Evolutionary conservation across 1,140 invertebrate genomes (phyloP).

Genomic region (Yoshiicerus persimilis): DNA sequence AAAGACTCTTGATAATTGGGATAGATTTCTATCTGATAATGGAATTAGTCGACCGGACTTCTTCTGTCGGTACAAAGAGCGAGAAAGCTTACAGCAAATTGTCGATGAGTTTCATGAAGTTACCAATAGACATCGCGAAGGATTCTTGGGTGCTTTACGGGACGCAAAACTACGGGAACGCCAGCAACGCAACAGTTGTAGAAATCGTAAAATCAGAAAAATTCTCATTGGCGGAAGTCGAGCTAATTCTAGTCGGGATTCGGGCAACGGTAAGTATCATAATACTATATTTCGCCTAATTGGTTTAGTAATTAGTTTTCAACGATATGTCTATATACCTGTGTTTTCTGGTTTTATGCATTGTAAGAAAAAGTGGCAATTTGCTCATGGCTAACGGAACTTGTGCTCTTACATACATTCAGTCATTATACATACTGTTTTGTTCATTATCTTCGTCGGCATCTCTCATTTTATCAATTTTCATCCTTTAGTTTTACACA

Average conservation of each 20-base stretch:
- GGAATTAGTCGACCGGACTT: conserved; percentile 36
- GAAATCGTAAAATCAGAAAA: neutral
- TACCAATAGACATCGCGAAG: conserved; percentile 26
- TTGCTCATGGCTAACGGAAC: neutral
- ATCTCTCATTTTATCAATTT: neutral
- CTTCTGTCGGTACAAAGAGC: conserved; percentile 39
- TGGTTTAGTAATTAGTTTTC: conserved; percentile 5
- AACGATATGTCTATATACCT: neutral
- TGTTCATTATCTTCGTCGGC: neutral
- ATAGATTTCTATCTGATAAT: conserved; percentile 29
- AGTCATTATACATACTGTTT: conserved; percentile 9
- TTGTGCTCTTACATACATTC: neutral
- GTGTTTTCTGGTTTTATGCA: neutral
- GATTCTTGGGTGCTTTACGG: conserved; percentile 12
- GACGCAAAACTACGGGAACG: neutral
- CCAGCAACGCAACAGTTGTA: neutral
- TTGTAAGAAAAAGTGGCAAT: neutral
- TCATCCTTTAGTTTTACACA: neutral
- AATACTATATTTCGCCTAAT: neutral
- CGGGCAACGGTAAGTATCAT: conserved; percentile 3
- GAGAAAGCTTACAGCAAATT: conserved; percentile 34
- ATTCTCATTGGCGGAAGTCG: neutral
- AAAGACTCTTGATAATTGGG: conserved; percentile 33
- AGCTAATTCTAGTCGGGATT: conserved; percentile 8
- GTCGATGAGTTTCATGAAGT: conserved; percentile 39